These are phyloP conservation scores for Platalea minor DNA, from an alignment of 2,797 vertebrate species.

Conservation along the genomic window DNA sequence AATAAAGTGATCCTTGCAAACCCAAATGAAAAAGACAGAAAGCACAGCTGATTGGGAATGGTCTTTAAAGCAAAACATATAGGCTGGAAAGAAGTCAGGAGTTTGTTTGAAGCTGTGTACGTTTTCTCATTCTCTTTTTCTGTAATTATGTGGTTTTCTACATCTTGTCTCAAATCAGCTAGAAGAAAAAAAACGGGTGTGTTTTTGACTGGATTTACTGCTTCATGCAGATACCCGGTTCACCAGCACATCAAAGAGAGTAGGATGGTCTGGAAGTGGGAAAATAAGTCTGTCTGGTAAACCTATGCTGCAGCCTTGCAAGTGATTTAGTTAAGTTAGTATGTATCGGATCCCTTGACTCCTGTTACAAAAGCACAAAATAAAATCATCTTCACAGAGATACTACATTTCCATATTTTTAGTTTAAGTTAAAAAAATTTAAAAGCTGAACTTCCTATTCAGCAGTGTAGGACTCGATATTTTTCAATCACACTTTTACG, in stretches of 20 bases:
- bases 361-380: not conserved
- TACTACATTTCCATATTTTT: not conserved
- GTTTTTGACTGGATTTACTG: not conserved
- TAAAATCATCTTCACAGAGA: not conserved
- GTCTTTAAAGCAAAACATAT: not conserved
- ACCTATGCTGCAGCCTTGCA: not conserved
- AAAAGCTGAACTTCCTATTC: not conserved
- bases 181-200: not conserved
- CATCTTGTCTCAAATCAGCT: not conserved
- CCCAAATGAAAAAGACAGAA: not conserved
- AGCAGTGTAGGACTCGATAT: not conserved
- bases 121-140: not conserved
- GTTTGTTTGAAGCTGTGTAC: not conserved
- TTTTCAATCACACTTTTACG: fast-evolving
- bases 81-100: not conserved
- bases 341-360: not conserved
- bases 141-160: not conserved
- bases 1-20: not conserved
- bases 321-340: not conserved
- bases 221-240: not conserved
- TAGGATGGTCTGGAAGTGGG: not conserved
- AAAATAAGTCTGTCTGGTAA: not conserved
- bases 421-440: not conserved
- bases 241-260: not conserved
- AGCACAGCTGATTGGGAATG: not conserved